Evolutionary conservation across 2,797 vertebrate species (phyloP), one percentile per base, ranked within the genome.

Genomic region (Hemibagrus guttatus): DNA sequence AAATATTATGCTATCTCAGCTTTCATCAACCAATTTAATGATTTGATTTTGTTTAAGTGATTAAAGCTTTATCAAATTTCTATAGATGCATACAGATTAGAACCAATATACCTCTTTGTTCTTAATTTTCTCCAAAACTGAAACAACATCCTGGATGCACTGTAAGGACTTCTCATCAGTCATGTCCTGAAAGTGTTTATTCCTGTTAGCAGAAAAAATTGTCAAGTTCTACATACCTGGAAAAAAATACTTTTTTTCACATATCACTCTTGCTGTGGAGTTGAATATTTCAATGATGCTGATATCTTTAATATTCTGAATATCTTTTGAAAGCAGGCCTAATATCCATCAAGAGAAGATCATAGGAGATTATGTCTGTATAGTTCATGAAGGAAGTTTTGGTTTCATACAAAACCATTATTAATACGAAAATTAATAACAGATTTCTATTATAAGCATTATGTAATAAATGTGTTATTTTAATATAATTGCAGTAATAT

Each of bases 41-140:
- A 1, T 1, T 26, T 1, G 6, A 66, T 31, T 72, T 72, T 5
- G 3, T 46, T 72, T 72, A 54, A 19, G 12, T 54, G 12, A 6
- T 35, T 56, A 56, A 28, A 13, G 11, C 31, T 59, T 17, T 46
- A 59, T 46, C 3, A 21, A 39, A 5, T 69, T 23, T 23, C 28
- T 69, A 2, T 35, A 11, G 14, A 35, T 6, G 58, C 35, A 58
- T 21, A 46, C 9, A n/a, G 21, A 63, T 49, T 81, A 64, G 4
- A 64, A n/a, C 12, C 23, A 31, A 1, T 52, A 2, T 69, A 84
- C 87, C 95, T 96, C 92, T n/a, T 95, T 94, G 56, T 88, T 93
- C 83, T 87, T 87, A 91, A 96, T 95, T 89, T 92, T 91, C 71
- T 93, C 92, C 42, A 93, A 49, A 9, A 96, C 90, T 4, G 85